Evolutionary conservation across 1,140 invertebrate genomes (phyloP).

Genomic region (Drosophila equinoxialis): DNA sequence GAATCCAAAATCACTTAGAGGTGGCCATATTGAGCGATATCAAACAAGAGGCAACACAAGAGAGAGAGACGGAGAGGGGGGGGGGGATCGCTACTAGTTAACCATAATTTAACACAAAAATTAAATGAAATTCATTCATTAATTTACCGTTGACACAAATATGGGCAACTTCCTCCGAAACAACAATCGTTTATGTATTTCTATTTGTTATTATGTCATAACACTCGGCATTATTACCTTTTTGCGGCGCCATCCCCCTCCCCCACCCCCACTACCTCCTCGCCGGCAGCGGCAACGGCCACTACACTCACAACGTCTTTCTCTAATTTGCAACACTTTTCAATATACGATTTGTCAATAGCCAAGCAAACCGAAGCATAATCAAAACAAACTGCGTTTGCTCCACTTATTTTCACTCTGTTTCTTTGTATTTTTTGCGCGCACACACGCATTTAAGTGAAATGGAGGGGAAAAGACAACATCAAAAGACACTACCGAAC

Average conservation of each 20-base stretch:
- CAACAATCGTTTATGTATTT: slow-evolving; percentile 17
- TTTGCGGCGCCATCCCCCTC: neutral
- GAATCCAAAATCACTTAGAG: slow-evolving; percentile 31
- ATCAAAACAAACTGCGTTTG: slow-evolving; percentile 61
- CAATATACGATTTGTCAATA: slow-evolving; percentile 70
- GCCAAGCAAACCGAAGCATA: slow-evolving; percentile 38
- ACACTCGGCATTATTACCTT: slow-evolving; percentile 25
- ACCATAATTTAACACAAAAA: slow-evolving; percentile 34
- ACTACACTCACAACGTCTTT: slow-evolving; percentile 1
- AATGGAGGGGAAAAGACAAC: slow-evolving; percentile 26
- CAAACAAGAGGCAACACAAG: too few relatives aligned
- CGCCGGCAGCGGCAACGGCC: neutral
- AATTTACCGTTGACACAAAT: slow-evolving; percentile 55
- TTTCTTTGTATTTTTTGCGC: slow-evolving; percentile 44
- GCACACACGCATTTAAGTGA: slow-evolving; percentile 44
- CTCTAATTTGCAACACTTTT: slow-evolving; percentile 59
- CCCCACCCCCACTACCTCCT: too few relatives aligned
- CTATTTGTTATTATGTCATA: slow-evolving; percentile 43
- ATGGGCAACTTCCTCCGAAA: slow-evolving; percentile 49
- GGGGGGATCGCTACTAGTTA: slow-evolving; percentile 28
- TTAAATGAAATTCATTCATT: slow-evolving; percentile 44
- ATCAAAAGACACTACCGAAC: slow-evolving; percentile 58
- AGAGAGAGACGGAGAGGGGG: slow-evolving; percentile 15
- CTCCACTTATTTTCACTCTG: slow-evolving; percentile 59
- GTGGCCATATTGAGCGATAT: slow-evolving; percentile 35